Percentiles rank a stretch among this genome's conserved stretches.
Evolutionary conservation across 2,888 invertebrate genomes (phyloP).

Genomic region (Sympetrum striolatum): DNA sequence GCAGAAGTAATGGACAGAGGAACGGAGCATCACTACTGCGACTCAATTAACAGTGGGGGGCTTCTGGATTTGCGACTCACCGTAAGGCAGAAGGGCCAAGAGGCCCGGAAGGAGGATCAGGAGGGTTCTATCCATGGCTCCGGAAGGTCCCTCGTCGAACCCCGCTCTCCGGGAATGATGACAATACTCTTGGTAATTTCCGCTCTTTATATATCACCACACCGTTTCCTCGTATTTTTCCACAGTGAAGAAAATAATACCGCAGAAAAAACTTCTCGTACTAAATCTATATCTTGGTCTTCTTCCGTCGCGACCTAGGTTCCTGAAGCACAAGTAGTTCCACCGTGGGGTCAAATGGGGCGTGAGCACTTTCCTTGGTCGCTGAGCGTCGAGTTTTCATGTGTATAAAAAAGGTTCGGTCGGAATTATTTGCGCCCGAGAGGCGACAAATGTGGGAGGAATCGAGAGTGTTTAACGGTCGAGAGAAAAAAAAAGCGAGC

Average conservation of each 20-base stretch:
- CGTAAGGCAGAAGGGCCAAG: conserved; percentile 36
- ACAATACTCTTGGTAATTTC: conserved; percentile 5
- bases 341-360: neutral
- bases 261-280: neutral
- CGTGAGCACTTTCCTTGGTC: neutral
- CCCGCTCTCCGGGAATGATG: conserved; percentile 38
- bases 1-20: neutral
- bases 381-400: neutral
- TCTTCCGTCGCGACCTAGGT: neutral
- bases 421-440: neutral
- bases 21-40: too few relatives aligned
- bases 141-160: conserved; percentile 38
- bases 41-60: too few relatives aligned
- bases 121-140: conserved; percentile 40
- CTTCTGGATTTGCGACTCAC: neutral
- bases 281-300: neutral
- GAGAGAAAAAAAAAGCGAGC: neutral
- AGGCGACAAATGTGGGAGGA: neutral
- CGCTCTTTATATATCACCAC: neutral
- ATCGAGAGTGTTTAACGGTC: neutral
- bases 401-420: neutral
- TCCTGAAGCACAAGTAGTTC: neutral
- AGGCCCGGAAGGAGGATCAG: conserved; percentile 37
- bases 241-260: neutral
- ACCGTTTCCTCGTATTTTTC: neutral